phyloP scores from a whole-genome alignment of 2,113 vertebrate genomes.

The Suricata suricatta region DNA sequence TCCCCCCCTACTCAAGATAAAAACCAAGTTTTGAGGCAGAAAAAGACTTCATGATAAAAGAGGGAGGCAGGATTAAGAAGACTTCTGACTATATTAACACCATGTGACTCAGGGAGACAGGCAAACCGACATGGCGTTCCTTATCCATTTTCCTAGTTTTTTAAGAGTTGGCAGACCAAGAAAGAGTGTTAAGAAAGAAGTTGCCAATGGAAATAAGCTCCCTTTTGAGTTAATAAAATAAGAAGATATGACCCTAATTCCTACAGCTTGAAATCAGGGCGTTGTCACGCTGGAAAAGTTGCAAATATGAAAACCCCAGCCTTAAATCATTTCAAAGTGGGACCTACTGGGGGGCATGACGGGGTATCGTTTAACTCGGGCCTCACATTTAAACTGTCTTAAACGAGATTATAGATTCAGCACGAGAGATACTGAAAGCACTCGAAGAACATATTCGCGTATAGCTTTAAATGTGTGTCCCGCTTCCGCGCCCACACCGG shows the following conservation, averaged over 20 bases:
- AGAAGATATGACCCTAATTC: neutral
- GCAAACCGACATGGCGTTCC: neutral
- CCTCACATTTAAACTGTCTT: neutral
- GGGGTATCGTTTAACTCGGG: neutral
- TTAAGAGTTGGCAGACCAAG: neutral
- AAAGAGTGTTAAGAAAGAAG: neutral
- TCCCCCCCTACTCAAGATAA: neutral
- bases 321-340: neutral
- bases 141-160: neutral
- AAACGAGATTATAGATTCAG: neutral
- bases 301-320: neutral
- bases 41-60: neutral
- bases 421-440: neutral
- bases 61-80: neutral
- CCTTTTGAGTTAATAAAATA: neutral
- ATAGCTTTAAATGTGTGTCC: neutral
- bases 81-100: neutral
- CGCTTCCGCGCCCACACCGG: neutral
- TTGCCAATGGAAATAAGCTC: neutral
- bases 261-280: neutral
- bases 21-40: neutral
- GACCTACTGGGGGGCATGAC: rapidly evolving
- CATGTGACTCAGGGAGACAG: neutral
- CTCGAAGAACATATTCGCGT: neutral
- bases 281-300: neutral